These are phyloP conservation scores for Muraenolepis orangiensis DNA, from an alignment of 2,797 vertebrate genomes.

Conservation along the genomic window DNA sequence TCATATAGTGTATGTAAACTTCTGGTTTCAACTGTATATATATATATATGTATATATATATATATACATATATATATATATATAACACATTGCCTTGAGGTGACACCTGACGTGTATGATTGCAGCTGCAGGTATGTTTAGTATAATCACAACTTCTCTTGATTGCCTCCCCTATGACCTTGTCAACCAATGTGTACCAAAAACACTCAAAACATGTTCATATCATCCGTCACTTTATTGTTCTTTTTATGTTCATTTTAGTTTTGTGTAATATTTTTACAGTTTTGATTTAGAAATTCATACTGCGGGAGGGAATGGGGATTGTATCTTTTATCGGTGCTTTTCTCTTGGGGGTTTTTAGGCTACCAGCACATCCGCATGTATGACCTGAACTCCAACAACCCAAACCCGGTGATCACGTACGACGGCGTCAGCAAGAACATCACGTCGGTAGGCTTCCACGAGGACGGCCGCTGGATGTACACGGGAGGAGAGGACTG, in stretches of 20 bases:
- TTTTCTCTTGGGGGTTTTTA: conserved; percentile 48
- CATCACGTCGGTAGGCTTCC: conserved; percentile 96
- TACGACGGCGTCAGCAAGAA: conserved; percentile 98
- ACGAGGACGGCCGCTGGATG: conserved; percentile 98
- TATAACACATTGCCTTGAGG: conserved; percentile 92
- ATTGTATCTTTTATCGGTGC: background rate
- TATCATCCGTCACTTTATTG: too few species aligned
- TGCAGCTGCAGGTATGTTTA: conserved; percentile 88
- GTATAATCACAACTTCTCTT: background rate
- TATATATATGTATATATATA: too few species aligned
- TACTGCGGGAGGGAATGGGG: too few species aligned
- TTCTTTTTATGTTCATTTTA: too few species aligned
- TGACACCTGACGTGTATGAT: conserved; percentile 98
- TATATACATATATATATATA: too few species aligned
- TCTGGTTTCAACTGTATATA: too few species aligned
- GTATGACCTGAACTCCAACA: conserved; percentile 99
- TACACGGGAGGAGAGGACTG: conserved; percentile 98
- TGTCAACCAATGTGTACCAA: too few species aligned
- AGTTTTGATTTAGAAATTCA: too few species aligned
- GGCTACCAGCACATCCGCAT: conserved; percentile 99
- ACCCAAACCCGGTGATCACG: conserved; percentile 97
- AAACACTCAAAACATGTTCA: too few species aligned
- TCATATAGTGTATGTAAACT: too few species aligned
- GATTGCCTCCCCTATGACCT: background rate
- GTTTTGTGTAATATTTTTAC: too few species aligned